Evolutionary conservation across 2,113 vertebrate genomes (phyloP).

Genomic region (Channa maculata): DNA sequence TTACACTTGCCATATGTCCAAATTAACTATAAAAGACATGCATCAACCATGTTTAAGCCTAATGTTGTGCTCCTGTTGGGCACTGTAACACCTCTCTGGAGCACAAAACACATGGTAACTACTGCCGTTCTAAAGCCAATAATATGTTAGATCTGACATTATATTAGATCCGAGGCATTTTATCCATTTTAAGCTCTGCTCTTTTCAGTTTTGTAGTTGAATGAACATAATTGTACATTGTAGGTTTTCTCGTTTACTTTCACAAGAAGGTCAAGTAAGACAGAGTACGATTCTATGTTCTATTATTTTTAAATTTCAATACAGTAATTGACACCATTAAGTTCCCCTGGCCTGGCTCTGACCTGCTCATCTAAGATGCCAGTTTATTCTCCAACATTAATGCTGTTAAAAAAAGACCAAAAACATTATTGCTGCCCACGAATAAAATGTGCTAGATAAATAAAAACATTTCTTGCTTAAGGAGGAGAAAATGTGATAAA

Average conservation of each 20-base stretch:
- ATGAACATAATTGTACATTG: background rate
- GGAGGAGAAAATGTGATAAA: too few species aligned
- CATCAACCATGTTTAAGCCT: constrained; percentile 31
- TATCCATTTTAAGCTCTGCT: background rate
- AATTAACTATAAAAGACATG: constrained; percentile 42
- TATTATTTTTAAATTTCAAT: too few species aligned
- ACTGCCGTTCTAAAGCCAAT: background rate
- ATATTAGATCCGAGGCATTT: too few species aligned
- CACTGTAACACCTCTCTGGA: too few species aligned
- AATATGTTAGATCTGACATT: too few species aligned
- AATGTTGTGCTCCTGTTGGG: background rate
- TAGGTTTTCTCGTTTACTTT: background rate
- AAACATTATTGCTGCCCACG: background rate
- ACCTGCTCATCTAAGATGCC: background rate
- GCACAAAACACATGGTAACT: too few species aligned
- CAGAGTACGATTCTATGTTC: background rate
- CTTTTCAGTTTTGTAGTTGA: background rate
- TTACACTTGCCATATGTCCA: constrained; percentile 22
- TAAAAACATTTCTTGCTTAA: too few species aligned
- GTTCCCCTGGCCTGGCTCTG: too few species aligned
- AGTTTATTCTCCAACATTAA: background rate
- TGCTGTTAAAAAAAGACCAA: background rate
- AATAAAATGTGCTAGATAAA: too few species aligned
- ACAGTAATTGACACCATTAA: too few species aligned
- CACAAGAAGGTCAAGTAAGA: background rate